Base-by-base conservation (phyloP, 2,113 vertebrate genomes). In the Halcyon senegalensis region DNA sequence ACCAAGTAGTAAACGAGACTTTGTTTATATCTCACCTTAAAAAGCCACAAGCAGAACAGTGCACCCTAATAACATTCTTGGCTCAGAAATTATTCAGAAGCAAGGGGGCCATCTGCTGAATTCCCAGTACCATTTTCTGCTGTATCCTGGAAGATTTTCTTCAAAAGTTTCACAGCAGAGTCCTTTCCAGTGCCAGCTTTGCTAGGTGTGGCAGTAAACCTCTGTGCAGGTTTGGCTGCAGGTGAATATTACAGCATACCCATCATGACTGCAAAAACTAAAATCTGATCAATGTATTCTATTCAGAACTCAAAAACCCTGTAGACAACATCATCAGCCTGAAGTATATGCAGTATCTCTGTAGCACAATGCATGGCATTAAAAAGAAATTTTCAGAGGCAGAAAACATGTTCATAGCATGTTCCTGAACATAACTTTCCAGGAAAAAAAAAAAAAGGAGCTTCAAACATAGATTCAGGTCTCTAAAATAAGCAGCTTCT, bases 91-190 rank as follows among this genome's bases (percentile, higher is more conserved):
- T 1, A 95, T 89, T 96, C 86, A 97, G 90, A 96, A 89, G 81
- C 89, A 96, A 97, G 95, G 50, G 95, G 90, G 95, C 94, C 95
- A 97, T 96, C 95, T 97, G 95, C 97, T 97, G 96, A 96, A 94
- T 92, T 81, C 91, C 90, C 77, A 75, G 48, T 55, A 94, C 94
- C 64, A 87, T 62, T 89, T 93, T 64, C 67, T 96, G 70, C 44
- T 84, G 35, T 39, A 72, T 66, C 73, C 89, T 69, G 43, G 41
- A 95, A 64, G 12, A 43, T 62, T 76, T 89, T 58, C 25, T 75
- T 64, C 53, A 7, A 30, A 84, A 93, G 62, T 89, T 92, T 84
- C 35, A 44, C 68, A 88, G 39, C 6, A 5, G 5, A 44, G 55
- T 63, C 43, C 10, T 87, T 64, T 64, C 33, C 53, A 35, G n/a